Evolutionary conservation across 2,113 vertebrate genomes (phyloP), one percentile per base, ranked within the genome.

Genomic region (Lepisosteus oculatus): DNA sequence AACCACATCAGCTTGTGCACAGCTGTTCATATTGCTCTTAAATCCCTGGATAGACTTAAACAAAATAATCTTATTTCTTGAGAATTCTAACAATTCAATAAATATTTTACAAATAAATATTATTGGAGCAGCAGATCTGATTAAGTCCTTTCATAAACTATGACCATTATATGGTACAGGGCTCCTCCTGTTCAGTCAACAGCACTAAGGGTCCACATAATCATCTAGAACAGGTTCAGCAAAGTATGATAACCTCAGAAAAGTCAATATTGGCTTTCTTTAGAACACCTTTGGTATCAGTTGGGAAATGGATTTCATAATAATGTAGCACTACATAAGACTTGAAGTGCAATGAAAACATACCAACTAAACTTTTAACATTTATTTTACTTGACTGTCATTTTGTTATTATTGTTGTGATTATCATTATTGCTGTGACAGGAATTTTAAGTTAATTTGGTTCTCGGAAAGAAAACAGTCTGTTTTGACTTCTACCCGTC

Each of bases 401-500:
- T 59, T 11, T 4, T 59, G 4, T n/a, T 13, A 14, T 59, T 12
- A 59, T n/a, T 13, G 4, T 14, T 4, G 3, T n/a, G 6, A 59
- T 59, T 59, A 51, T 59, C 3, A 14, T 12, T 12, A 59, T 59
- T 59, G 56, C 56, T n/a, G 12, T 59, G 56, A 59, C 12, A 59
- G 14, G 56, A 12, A 59, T 59, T 59, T 59, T 1, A 61, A 63
- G 8, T 66, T 44, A 61, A 70, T 72, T 57, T 71, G 64, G 66
- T 73, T 62, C 67, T 8, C 13, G 15, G 6, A 66, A 72, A 29
- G 54, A 72, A 44, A 68, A 77, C 29, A 42, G 65, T 55, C 62
- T 69, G 47, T 72, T 63, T 29, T 71, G 55, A 68, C 72, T 68
- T n/a, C 70, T 73, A 55, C 62, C 45, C 62, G 15, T 72, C 63